A percentile compares a stretch with the other conserved stretches of the same genome.
These are phyloP conservation scores for Cochlearius cochlearius DNA, from an alignment of 2,113 vertebrate species.

Conservation along the genomic window DNA sequence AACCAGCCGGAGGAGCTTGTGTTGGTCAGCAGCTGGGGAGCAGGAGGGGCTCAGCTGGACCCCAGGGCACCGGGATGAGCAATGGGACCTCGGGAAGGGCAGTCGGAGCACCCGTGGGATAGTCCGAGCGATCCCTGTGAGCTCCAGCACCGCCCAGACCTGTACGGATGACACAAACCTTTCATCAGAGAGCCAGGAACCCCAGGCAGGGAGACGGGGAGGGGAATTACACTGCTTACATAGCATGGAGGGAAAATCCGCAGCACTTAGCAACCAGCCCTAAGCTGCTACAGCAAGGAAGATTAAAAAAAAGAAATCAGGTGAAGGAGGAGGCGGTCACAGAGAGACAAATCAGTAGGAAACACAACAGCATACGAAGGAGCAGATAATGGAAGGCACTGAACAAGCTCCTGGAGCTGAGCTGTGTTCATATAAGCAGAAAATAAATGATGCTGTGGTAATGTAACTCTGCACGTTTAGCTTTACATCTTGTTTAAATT, in stretches of 20 bases:
- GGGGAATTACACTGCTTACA: neutral
- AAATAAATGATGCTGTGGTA: neutral
- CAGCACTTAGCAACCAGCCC: neutral
- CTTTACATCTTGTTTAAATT: neutral
- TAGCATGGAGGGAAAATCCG: fast-evolving
- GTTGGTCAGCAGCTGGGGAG: fast-evolving
- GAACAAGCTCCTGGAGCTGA: neutral
- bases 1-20: neutral
- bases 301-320: neutral
- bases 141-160: no score
- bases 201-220: no score
- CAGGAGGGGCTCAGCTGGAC: no score
- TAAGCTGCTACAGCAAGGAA: neutral
- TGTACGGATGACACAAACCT: fast-evolving
- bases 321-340: neutral
- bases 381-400: fast-evolving
- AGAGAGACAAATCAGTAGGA: neutral
- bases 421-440: neutral
- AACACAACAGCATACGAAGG: neutral
- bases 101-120: fast-evolving
- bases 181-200: neutral
- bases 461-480: neutral
- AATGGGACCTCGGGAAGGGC: neutral
- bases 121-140: fast-evolving
- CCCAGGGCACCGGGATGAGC: neutral